Percentiles rank a stretch among this genome's conserved stretches.
Evolutionary conservation across 2,113 vertebrate species (phyloP).

Genomic region (Syrrhaptes paradoxus): DNA sequence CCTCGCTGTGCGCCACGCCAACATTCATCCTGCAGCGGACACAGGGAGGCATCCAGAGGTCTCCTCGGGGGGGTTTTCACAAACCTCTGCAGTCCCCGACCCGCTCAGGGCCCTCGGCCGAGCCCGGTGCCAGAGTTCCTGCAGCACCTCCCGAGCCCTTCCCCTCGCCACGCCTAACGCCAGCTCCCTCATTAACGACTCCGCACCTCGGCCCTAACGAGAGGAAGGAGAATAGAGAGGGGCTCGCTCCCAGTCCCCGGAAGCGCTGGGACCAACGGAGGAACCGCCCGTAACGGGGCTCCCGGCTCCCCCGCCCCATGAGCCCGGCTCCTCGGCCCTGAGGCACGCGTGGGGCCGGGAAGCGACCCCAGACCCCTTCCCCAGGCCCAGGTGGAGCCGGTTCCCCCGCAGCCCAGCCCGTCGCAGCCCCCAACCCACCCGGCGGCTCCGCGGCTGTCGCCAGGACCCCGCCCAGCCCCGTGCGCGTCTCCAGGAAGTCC

Average conservation of each 20-base stretch:
- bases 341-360: not conserved
- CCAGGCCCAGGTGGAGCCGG: not conserved
- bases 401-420: too few relatives aligned
- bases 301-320: too few relatives aligned
- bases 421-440: not conserved
- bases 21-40: slow-evolving; percentile 85
- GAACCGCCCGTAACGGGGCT: not conserved
- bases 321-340: not conserved
- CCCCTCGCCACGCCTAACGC: not conserved
- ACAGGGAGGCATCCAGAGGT: not conserved
- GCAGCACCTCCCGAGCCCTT: not conserved
- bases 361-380: not conserved
- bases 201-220: not conserved
- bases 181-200: not conserved
- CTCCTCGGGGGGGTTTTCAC: not conserved
- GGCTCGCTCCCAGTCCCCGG: not conserved
- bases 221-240: not conserved
- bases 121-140: not conserved
- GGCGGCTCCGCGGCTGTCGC: not conserved
- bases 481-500: slow-evolving; percentile 41
- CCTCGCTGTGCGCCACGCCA: slow-evolving; percentile 95
- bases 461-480: not conserved
- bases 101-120: too few relatives aligned
- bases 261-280: not conserved
- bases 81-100: not conserved